Evolutionary conservation across 2,113 vertebrate genomes (phyloP), one percentile per base, ranked within the genome.

Genomic region (Phylloscopus whistleri): DNA sequence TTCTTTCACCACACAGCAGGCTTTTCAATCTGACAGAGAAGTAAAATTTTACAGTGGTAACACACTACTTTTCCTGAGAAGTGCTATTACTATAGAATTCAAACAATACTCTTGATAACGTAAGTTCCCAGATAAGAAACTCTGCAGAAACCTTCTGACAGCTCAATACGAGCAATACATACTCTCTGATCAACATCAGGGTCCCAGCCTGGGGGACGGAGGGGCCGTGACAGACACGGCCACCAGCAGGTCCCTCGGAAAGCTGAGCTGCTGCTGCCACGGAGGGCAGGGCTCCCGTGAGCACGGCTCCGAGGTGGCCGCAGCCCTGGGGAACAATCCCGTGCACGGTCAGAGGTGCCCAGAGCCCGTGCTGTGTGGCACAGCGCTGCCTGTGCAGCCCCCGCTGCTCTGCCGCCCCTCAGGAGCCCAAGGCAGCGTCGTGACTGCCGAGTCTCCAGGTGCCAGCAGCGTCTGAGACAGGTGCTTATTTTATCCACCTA

Each of bases 341-440:
- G 18, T 7, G 2, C 1, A 3, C 14, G 3, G 5, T 3, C 21
- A 9, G 43, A 8, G 1, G 7, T 0, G 4, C 5, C n/a, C 23
- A 30, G 24, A 4, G 0, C 28, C 22, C 2, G 35, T 1, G 60
- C 18, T 11, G 49, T 1, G 9, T 5, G 73, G 63, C 53, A 68
- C 52, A 31, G 60, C 7, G 5, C 14, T 66, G 37, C 8, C 37
- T 7, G 0, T 1, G 4, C 41, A 31, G 16, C n/a, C 31, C 23
- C 63, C 1, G 0, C 8, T 2, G 35, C 11, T 20, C 33, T 26
- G 31, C 67, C 43, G 6, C n/a, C 22, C 41, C 70, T 15, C 35
- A 2, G 62, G 12, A 76, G 85, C 52, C 28, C 59, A 41, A 26
- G 63, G 75, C 44, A 22, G 3, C 14, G 44, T 9, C 33, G 31